Evolutionary conservation across 1,140 invertebrate species (phyloP).

Genomic region (Drusus annulatus): DNA sequence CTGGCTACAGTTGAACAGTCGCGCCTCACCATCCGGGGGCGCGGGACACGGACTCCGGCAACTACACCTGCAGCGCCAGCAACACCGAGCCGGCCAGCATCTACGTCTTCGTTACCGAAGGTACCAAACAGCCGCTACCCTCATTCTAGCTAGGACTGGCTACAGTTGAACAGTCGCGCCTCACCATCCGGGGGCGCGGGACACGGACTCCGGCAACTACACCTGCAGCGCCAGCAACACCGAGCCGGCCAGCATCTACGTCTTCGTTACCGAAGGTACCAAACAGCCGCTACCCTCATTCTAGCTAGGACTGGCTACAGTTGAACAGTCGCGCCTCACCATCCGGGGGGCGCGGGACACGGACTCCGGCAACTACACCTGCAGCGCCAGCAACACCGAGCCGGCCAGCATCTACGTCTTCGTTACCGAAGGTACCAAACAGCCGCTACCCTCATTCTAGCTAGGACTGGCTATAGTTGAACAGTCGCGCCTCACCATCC

Average conservation of each 20-base stretch:
- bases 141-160: no score
- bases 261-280: no score
- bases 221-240: no score
- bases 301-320: no score
- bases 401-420: conserved; percentile 91
- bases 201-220: no score
- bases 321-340: conserved; percentile 81
- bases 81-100: conserved; percentile 92
- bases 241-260: no score
- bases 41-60: conserved; percentile 88
- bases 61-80: conserved; percentile 91
- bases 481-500: no score
- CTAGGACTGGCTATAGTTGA: conserved; percentile 63
- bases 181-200: no score
- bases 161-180: conserved; percentile 86
- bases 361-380: conserved; percentile 93
- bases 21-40: conserved; percentile 85
- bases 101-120: conserved; percentile 92
- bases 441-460: no score
- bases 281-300: no score
- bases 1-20: conserved; percentile 74
- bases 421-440: conserved; percentile 84
- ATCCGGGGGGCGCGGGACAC: conserved; percentile 87
- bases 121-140: conserved; percentile 67
- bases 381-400: conserved; percentile 90